Evolutionary conservation across 2,113 vertebrate genomes (phyloP), one percentile per base, ranked within the genome.

Genomic region (Gobius niger): DNA sequence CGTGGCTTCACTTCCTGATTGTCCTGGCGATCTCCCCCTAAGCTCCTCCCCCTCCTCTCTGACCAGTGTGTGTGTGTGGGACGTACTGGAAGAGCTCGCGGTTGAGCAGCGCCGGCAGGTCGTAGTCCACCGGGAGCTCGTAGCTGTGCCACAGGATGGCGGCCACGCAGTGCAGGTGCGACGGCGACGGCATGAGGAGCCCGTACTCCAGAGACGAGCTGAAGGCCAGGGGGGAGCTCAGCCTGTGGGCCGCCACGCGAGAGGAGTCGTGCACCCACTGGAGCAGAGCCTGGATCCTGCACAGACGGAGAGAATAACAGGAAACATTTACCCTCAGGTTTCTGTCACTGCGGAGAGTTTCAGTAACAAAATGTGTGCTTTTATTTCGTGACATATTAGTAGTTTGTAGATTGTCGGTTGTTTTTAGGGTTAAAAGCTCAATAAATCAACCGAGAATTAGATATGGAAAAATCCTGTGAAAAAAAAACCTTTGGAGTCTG

Each of bases 221-320:
- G 69, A 94, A 95, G 77, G 92, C 95, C 77, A 93, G 84, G 1
- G 94, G 91, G 24, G 91, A 88, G 54, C 89, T 94, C 81, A 94
- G 94, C 77, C 96, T 99, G 89, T 97, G 88, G 42, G 94, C 94
- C 18, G 96, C 98, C 69, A 98, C 94, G 82, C 90, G 90, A 0
- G 98, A 97, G 0, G 97, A 98, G 88, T 99, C 98, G 1, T 95
- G 95, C 51, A 99, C 98, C 98, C 98, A 99, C 87, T 98, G 96
- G 76, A 99, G 92, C 63, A 99, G 83, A 63, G 98, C 95, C 90
- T 99, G 96, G 89, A 99, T 98, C 92, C 98, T 99, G 70, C 6
- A 7, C 6, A 50, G 13, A 15, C n/a, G n/a, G 40, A 60, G 7
- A 15, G 14, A 49, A 24, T 3, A 53, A 53, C 3, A 10, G 49